Base-by-base conservation (phyloP, 2,113 vertebrate genomes). In the Cottus gobio region DNA sequence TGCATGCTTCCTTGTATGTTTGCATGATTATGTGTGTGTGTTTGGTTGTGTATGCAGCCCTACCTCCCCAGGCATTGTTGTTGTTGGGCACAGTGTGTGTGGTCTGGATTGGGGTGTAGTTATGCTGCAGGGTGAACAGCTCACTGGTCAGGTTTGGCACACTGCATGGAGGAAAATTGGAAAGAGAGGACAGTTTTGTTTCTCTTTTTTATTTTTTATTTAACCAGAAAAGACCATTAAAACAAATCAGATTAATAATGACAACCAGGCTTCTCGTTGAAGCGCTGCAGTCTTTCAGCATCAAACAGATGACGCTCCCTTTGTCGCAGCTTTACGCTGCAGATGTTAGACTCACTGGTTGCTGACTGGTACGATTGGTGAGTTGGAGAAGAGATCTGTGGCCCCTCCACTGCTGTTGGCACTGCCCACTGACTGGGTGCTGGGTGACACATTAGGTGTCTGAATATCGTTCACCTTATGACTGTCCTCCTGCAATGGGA, bases 41-140 rank as follows among this genome's bases (percentile, higher is more conserved):
- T 71, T 8, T 39, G 37, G 37, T 42, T 56, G 63, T 71, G 37
- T 56, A 0, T 48, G 69, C 18, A 36, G 62, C 62, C 94, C 90
- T 93, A 97, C 97, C 97, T 97, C 96, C 96, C 97, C 97, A 98
- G 72, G 95, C 95, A 79, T 92, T 97, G 94, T 94, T 95, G 86
- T 94, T 95, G 42, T 96, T 95, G 82, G 96, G 95, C 90, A 97
- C 96, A 93, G 96, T 96, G 92, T 96, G 96, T 90, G 95, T 97
- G 89, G 96, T 97, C 89, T 96, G 97, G 89, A 97, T 95, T 70
- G 95, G 95, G 88, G 95, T 95, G 92, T 96, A 97, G 15, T 89
- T 95, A 68, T 96, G 96, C 90, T 97, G 97, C 83, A 97, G 93
- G 91, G 96, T 96, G 86, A 97, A 97, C 88, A 97, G 95, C 93